phyloP scores from a whole-genome alignment of 1,140 invertebrate species.

The Schlechtendalia chinensis region DNA sequence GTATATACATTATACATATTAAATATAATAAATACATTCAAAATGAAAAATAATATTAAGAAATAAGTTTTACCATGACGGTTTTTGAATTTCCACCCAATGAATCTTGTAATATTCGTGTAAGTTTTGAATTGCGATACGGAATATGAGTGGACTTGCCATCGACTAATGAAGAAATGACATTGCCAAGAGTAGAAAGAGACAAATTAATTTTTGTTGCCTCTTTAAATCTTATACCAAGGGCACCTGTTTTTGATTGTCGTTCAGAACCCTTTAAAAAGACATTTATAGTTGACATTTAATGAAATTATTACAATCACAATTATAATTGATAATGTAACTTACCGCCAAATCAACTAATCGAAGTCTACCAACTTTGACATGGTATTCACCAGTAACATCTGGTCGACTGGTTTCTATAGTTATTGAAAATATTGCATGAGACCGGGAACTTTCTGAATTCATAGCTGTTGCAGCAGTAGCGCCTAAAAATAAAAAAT shows the following conservation, averaged over 20 bases:
- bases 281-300: background rate
- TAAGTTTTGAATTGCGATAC: conserved; percentile 92
- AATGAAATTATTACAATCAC: background rate
- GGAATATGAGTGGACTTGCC: conserved; percentile 92
- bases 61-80: conserved; percentile 77
- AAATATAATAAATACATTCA: conserved; percentile 36
- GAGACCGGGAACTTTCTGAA: conserved; percentile 77
- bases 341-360: conserved; percentile 80
- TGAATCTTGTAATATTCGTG: conserved; percentile 88
- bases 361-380: conserved; percentile 77
- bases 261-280: conserved; percentile 72
- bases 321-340: conserved; percentile 41
- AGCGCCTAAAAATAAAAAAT: conserved; percentile 57
- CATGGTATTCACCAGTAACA: conserved; percentile 63
- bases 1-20: conserved; percentile 53
- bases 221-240: conserved; percentile 84
- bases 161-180: conserved; percentile 92
- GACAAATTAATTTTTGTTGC: conserved; percentile 95
- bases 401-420: conserved; percentile 75
- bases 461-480: conserved; percentile 86
- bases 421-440: conserved; percentile 86
- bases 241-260: conserved; percentile 88
- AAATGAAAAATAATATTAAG: conserved; percentile 40
- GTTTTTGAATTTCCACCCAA: conserved; percentile 96
- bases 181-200: conserved; percentile 89